Percentiles rank a stretch among this genome's conserved stretches.
These are phyloP conservation scores for Aeoliscus strigatus DNA, from an alignment of 2,797 vertebrate species.

Conservation along the genomic window DNA sequence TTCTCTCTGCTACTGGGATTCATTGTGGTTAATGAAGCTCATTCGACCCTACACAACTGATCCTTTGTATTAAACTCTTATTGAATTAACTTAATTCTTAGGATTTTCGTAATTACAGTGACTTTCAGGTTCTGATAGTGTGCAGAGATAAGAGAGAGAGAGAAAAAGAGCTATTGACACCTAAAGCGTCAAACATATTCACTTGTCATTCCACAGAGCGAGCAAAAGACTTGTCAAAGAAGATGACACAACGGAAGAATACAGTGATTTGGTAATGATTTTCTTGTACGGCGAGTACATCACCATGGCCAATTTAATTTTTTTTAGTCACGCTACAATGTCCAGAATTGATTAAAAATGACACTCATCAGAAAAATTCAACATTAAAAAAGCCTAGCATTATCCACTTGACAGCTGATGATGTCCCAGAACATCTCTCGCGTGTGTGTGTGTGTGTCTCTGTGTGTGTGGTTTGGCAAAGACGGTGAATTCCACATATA, in stretches of 20 bases:
- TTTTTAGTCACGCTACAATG: neutral
- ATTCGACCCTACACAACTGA: slow-evolving; percentile 11
- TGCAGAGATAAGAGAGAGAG: slow-evolving; percentile 1
- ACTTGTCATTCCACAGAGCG: slow-evolving; percentile 29
- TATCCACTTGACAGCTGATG: too few relatives aligned
- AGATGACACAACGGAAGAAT: neutral
- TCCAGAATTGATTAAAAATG: slow-evolving; percentile 6
- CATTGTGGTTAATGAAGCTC: slow-evolving; percentile 29
- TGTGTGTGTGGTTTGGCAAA: too few relatives aligned
- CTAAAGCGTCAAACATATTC: slow-evolving; percentile 15
- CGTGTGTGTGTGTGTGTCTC: too few relatives aligned
- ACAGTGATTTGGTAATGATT: slow-evolving; percentile 1
- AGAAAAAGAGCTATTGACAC: too few relatives aligned
- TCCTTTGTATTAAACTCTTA: slow-evolving; percentile 32
- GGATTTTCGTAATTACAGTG: slow-evolving; percentile 22
- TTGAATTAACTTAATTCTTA: too few relatives aligned
- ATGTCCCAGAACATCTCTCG: too few relatives aligned
- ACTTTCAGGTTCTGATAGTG: slow-evolving; percentile 14
- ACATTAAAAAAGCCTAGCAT: too few relatives aligned
- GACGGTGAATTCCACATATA: too few relatives aligned
- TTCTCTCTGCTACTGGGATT: slow-evolving; percentile 19
- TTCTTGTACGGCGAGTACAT: neutral
- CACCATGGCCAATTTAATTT: neutral
- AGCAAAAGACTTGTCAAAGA: neutral
- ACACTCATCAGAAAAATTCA: neutral